These are phyloP conservation scores for Ectropis grisescens DNA, from an alignment of 1,140 invertebrate species.

Conservation along the genomic window DNA sequence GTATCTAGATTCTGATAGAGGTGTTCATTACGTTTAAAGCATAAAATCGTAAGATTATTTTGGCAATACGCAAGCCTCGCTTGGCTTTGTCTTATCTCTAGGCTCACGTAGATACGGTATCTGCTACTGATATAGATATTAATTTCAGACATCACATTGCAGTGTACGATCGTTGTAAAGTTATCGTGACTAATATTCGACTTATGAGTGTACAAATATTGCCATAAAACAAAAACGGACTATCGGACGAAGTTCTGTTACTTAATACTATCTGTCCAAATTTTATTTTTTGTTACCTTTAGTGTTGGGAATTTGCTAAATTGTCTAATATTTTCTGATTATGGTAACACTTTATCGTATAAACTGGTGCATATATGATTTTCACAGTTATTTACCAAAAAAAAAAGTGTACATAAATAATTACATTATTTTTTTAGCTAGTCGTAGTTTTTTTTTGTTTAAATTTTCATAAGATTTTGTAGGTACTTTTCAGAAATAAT, in stretches of 20 bases:
- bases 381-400: too few species aligned
- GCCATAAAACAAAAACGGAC: not conserved
- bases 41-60: slow-evolving; percentile 25
- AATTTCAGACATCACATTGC: slow-evolving; percentile 15
- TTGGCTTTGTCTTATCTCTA: slow-evolving; percentile 35
- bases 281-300: not conserved
- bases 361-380: too few species aligned
- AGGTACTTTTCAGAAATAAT: too few species aligned
- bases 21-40: slow-evolving; percentile 10
- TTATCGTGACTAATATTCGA: slow-evolving; percentile 3
- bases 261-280: not conserved
- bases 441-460: too few species aligned
- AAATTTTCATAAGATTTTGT: too few species aligned
- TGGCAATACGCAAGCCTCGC: slow-evolving; percentile 22
- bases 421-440: too few species aligned
- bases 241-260: not conserved
- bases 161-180: too few species aligned
- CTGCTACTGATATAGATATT: slow-evolving; percentile 40
- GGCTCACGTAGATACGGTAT: slow-evolving; percentile 39
- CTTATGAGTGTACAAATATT: not conserved
- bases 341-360: too few species aligned
- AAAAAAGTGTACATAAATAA: too few species aligned
- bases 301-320: too few species aligned
- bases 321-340: too few species aligned
- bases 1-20: too few species aligned